These are phyloP conservation scores for Microtus montanus DNA, from an alignment of 2,113 vertebrate species.

Conservation along the genomic window DNA sequence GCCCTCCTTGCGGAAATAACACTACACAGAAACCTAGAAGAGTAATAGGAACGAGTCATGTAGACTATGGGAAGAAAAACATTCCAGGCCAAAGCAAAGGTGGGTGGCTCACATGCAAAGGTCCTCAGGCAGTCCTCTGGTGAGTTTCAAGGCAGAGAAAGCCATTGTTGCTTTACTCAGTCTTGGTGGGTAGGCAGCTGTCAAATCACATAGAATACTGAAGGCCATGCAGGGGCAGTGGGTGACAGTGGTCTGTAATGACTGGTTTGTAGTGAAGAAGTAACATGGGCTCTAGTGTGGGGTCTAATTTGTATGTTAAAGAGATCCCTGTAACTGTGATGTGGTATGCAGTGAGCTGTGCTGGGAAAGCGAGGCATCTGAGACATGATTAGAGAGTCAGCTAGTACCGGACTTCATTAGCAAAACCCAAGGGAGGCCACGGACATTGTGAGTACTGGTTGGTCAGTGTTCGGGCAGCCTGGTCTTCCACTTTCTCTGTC, in stretches of 20 bases:
- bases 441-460: neutral
- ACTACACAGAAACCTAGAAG: neutral
- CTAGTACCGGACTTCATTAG: constrained; percentile 33
- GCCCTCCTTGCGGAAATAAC: neutral
- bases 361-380: constrained; percentile 24
- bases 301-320: constrained; percentile 49
- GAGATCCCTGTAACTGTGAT: constrained; percentile 44
- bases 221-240: neutral
- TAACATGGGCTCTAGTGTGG: neutral
- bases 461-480: neutral
- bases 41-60: neutral
- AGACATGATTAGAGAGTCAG: constrained; percentile 39
- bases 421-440: constrained; percentile 6
- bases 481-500: constrained; percentile 24
- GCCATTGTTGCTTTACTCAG: neutral
- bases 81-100: neutral
- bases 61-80: neutral
- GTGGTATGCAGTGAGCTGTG: constrained; percentile 9
- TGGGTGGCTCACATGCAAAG: neutral
- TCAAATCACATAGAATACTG: neutral
- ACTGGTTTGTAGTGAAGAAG: neutral
- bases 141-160: neutral
- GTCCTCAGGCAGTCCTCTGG: neutral
- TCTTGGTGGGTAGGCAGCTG: neutral
- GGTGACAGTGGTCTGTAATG: neutral